Evolutionary conservation across 2,888 invertebrate genomes (phyloP).

Genomic region (Andrena haemorrhoa): DNA sequence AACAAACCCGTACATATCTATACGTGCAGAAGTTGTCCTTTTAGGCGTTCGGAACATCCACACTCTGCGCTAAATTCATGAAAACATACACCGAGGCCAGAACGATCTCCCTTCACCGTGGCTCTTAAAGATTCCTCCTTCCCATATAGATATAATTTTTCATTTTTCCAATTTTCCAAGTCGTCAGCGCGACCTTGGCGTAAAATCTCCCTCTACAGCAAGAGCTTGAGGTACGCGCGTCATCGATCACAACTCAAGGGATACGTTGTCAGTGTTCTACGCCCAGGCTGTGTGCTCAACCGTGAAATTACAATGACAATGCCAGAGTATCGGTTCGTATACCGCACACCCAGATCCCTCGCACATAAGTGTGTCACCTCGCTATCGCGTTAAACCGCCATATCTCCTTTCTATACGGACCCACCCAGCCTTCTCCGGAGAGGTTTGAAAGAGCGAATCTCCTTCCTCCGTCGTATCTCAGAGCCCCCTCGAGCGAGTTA

Average conservation of each 20-base stretch:
- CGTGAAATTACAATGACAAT: constrained; percentile 69
- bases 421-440: neutral
- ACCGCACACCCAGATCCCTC: constrained; percentile 38
- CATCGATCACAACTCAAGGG: constrained; percentile 59
- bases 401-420: constrained; percentile 4
- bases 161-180: neutral
- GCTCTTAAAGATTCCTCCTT: neutral
- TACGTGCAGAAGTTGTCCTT: neutral
- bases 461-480: neutral
- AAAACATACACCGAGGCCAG: neutral
- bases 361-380: constrained; percentile 24
- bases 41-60: neutral
- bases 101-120: neutral
- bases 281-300: constrained; percentile 44
- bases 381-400: constrained; percentile 23
- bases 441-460: constrained; percentile 25
- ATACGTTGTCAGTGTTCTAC: constrained; percentile 32
- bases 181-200: constrained; percentile 1
- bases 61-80: neutral
- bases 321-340: constrained; percentile 44
- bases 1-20: constrained; percentile 6
- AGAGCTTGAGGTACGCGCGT: constrained; percentile 34
- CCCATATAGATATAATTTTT: neutral
- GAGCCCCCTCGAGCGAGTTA: constrained; percentile 15
- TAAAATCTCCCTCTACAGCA: neutral